Percentiles rank a stretch among this genome's conserved stretches.
Evolutionary conservation across 2,113 vertebrate species (phyloP).

Genomic region (Pleuronectes platessa): DNA sequence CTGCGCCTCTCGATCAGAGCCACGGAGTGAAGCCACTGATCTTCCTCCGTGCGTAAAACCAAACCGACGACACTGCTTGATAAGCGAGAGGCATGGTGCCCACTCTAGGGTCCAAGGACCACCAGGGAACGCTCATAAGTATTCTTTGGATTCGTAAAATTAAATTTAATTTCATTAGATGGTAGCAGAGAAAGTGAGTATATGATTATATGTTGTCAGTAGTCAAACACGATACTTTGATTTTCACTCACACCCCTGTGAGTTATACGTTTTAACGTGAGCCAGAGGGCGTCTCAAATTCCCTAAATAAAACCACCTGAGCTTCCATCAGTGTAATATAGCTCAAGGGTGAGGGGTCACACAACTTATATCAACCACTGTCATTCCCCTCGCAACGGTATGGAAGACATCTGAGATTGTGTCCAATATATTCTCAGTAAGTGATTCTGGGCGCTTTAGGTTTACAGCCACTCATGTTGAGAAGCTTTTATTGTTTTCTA

Average conservation of each 20-base stretch:
- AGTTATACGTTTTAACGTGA: neutral
- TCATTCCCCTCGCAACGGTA: neutral
- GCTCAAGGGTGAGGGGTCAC: constrained; percentile 4
- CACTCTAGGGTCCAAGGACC: neutral
- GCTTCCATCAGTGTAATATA: neutral
- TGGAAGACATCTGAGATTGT: neutral
- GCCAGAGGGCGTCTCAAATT: constrained; percentile 4
- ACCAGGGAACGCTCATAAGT: neutral
- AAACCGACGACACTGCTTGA: neutral
- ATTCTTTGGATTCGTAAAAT: neutral
- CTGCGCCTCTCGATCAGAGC: constrained; percentile 77
- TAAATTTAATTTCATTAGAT: neutral
- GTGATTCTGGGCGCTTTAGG: neutral
- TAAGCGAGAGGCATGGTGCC: neutral
- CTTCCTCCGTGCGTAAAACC: neutral
- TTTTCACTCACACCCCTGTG: constrained; percentile 9
- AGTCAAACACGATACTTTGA: neutral
- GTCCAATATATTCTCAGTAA: neutral
- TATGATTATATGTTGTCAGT: neutral
- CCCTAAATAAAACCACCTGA: constrained; percentile 7
- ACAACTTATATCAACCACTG: neutral
- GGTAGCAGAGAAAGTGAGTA: neutral
- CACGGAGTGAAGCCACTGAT: neutral
- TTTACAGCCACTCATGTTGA: neutral
- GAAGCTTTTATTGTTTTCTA: neutral